Conservation (phyloP, 2,797 vertebrate species). For the Uromys caudimaculatus region DNA sequence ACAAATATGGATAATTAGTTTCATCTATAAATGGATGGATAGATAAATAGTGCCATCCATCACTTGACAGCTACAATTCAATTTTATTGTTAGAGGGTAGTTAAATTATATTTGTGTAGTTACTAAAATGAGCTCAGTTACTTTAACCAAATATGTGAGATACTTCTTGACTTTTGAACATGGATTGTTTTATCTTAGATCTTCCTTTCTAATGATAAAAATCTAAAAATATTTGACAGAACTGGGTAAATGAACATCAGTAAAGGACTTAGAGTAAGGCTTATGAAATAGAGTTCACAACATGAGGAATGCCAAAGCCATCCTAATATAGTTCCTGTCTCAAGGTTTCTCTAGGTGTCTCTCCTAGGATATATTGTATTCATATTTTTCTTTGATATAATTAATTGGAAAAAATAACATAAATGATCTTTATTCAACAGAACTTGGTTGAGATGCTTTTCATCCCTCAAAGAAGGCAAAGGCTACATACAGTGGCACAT, state of each 20-base stretch:
- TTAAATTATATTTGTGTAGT: neutral
- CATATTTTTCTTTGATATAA: neutral
- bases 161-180: neutral
- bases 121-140: neutral
- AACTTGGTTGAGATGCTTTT: neutral
- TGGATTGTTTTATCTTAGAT: neutral
- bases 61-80: neutral
- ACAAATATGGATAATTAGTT: neutral
- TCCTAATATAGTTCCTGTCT: neutral
- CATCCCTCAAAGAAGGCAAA: neutral
- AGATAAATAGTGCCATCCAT: neutral
- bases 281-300: neutral
- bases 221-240: neutral
- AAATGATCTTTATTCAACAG: neutral
- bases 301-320: neutral
- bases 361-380: neutral
- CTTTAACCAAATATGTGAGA: neutral
- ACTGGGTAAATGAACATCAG: neutral
- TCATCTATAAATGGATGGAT: neutral
- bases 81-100: neutral
- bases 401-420: neutral
- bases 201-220: neutral
- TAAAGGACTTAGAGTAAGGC: accelerated
- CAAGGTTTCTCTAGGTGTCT: neutral
- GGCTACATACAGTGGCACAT: neutral